A percentile compares a stretch with the other conserved stretches of the same genome.
Conservation (phyloP, 92 coral and sea anemone species). For the Nematostella vectensis region DNA sequence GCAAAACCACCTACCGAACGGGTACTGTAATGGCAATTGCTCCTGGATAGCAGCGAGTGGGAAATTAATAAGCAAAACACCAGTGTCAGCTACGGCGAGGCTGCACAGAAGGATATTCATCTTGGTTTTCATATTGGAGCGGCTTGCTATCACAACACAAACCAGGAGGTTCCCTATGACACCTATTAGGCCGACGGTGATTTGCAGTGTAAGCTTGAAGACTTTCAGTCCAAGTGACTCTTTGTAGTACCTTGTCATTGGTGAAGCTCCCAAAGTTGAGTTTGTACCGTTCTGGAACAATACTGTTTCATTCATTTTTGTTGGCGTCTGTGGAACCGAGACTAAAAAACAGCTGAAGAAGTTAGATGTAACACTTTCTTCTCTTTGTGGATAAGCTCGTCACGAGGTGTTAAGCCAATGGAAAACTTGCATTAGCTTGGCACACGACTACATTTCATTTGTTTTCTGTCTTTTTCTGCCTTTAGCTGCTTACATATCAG, state of each 20-base stretch:
- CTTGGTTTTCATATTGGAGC: conserved; percentile 39
- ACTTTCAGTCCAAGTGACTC: conserved; percentile 32
- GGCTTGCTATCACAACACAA: conserved; percentile 47
- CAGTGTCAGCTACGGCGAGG: conserved; percentile 71
- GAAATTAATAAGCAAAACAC: conserved; percentile 49
- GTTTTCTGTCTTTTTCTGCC: too few relatives aligned
- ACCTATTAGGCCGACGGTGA: conserved; percentile 49
- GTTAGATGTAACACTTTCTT: too few relatives aligned
- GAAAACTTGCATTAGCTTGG: too few relatives aligned
- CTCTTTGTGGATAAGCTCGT: too few relatives aligned
- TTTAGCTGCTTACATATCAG: too few relatives aligned
- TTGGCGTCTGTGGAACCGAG: too few relatives aligned
- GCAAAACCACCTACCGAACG: conserved; percentile 45
- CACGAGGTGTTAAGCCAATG: too few relatives aligned
- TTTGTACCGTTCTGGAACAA: background rate
- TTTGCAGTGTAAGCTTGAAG: conserved; percentile 36
- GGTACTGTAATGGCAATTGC: conserved; percentile 26
- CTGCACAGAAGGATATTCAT: conserved; percentile 55
- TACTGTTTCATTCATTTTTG: background rate
- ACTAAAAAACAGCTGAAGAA: too few relatives aligned
- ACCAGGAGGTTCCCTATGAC: conserved; percentile 61
- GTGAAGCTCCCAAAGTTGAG: background rate
- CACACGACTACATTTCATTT: too few relatives aligned
- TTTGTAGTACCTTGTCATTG: conserved; percentile 9
- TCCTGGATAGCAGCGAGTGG: conserved; percentile 37